Conservation (phyloP, 1,140 invertebrate genomes). For the Argopecten irradians region DNA sequence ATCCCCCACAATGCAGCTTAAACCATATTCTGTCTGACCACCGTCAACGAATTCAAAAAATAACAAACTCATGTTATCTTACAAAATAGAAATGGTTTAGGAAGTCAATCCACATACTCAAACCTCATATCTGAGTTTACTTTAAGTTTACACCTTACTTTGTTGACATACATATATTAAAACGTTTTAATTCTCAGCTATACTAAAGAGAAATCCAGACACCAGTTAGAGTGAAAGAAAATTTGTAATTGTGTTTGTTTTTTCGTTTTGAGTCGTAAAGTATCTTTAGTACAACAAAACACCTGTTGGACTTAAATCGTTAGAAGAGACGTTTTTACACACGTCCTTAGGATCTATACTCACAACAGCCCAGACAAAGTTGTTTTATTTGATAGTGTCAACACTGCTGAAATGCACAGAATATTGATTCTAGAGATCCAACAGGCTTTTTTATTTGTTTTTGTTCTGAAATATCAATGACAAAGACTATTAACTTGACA, state of each 20-base stretch:
- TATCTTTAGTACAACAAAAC: conserved; percentile 13
- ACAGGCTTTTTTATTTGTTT: conserved; percentile 16
- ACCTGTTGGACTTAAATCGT: conserved; percentile 7
- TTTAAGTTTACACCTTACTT: not conserved
- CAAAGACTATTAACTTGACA: not conserved
- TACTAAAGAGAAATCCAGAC: not conserved
- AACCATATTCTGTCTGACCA: not conserved
- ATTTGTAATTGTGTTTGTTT: not conserved
- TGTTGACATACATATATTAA: not conserved
- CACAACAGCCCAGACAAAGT: not conserved
- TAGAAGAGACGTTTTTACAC: not conserved
- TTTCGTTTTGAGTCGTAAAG: not conserved
- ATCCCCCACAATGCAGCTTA: not conserved
- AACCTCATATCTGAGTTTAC: not conserved
- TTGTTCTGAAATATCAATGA: not conserved
- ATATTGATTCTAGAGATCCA: conserved; percentile 16
- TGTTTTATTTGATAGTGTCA: not conserved
- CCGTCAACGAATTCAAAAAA: not conserved
- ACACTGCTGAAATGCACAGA: not conserved
- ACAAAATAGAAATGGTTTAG: not conserved
- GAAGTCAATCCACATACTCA: not conserved
- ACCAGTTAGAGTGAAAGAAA: not conserved
- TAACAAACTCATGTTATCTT: not conserved
- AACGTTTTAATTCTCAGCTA: not conserved
- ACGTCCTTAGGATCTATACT: not conserved